phyloP scores from a whole-genome alignment of 2,113 vertebrate genomes.

The Psephotus haematonotus region DNA sequence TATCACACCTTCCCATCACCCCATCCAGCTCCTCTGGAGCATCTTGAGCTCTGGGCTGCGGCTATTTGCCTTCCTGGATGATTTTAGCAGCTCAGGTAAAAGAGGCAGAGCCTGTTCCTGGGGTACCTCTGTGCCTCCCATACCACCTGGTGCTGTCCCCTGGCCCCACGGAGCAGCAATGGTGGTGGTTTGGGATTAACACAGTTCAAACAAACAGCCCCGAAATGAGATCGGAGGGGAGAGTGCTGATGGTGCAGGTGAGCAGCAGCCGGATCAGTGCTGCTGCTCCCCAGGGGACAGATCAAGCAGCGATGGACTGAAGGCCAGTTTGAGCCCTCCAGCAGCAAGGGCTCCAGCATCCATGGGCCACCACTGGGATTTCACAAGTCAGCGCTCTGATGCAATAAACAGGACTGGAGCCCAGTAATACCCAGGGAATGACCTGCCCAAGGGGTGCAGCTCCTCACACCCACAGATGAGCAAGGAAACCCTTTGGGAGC shows the following conservation, averaged over 20 bases:
- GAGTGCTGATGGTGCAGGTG: not conserved
- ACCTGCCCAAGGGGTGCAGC: not conserved
- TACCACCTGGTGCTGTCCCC: rapidly evolving
- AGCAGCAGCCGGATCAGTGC: not conserved
- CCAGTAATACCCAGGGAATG: rapidly evolving
- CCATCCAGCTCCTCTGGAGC: not conserved
- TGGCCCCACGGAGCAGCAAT: not conserved
- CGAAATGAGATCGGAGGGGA: not conserved
- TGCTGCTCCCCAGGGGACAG: rapidly evolving
- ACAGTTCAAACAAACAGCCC: not conserved
- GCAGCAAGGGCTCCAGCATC: not conserved
- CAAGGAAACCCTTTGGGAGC: not conserved
- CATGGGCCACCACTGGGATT: not conserved
- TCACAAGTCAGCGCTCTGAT: not conserved
- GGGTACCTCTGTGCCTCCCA: not conserved
- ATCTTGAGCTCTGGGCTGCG: not conserved
- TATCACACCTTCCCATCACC: not conserved
- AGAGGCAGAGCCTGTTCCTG: not conserved
- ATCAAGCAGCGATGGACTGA: not conserved
- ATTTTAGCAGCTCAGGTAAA: not conserved
- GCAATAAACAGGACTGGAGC: not conserved
- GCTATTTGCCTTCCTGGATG: not conserved
- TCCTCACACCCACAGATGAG: not conserved
- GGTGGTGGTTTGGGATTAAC: not conserved
- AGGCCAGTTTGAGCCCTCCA: not conserved